A percentile compares a stretch with the other conserved stretches of the same genome.
Conservation (phyloP, 2,113 vertebrate species). For the Hyaena hyaena region DNA sequence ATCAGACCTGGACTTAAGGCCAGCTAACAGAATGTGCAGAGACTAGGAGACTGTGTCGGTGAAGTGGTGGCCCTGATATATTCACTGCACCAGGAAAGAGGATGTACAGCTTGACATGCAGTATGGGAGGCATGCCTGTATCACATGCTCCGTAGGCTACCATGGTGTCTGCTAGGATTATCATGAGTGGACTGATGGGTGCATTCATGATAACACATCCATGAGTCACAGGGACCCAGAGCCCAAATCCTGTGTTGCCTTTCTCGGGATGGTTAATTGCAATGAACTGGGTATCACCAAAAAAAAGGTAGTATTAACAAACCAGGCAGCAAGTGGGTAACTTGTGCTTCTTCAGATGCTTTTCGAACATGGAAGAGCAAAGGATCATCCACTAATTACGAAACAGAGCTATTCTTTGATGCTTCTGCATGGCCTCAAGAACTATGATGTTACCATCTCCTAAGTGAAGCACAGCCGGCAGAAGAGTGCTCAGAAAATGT, state of each 20-base stretch:
- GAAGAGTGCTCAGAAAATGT: background rate
- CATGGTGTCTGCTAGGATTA: background rate
- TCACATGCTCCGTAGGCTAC: background rate
- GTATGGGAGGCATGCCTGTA: fast-evolving
- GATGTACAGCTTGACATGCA: fast-evolving
- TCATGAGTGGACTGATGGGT: fast-evolving
- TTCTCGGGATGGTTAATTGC: background rate
- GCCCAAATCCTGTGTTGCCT: background rate
- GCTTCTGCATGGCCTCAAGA: background rate
- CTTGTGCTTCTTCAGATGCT: background rate
- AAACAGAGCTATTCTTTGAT: background rate
- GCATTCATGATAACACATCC: background rate
- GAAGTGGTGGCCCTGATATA: background rate
- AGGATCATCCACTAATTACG: background rate
- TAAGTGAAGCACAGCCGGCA: background rate
- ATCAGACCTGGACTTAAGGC: background rate
- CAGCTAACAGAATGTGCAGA: background rate
- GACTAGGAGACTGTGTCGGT: background rate
- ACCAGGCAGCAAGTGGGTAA: background rate
- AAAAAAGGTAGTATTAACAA: background rate
- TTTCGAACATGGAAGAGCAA: background rate
- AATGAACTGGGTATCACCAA: background rate
- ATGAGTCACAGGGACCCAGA: background rate
- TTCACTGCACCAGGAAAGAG: background rate
- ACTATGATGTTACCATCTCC: background rate